Conservation (phyloP, 1,140 invertebrate genomes). For the Amyelois transitella region DNA sequence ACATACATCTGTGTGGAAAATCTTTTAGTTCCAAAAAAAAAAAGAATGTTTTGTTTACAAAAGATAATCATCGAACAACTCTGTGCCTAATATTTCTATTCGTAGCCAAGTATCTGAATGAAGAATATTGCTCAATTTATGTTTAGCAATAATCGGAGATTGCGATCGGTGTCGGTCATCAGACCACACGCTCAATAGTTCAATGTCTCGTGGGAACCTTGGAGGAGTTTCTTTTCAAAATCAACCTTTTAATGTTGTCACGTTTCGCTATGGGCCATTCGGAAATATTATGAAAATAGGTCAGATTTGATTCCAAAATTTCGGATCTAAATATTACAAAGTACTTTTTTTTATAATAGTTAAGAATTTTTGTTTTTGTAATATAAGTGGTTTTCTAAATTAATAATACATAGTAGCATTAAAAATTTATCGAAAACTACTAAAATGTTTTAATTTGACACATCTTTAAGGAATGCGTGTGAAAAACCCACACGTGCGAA, state of each 20-base stretch:
- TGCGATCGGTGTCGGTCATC: slow-evolving; percentile 35
- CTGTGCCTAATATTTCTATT: background rate
- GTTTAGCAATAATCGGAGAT: slow-evolving; percentile 27
- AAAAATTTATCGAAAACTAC: background rate
- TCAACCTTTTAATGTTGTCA: slow-evolving; percentile 12
- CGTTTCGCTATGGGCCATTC: slow-evolving; percentile 5
- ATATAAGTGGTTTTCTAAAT: background rate
- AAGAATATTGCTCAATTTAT: slow-evolving; percentile 17
- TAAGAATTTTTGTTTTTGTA: background rate
- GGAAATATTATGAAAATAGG: background rate
- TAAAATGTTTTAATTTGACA: background rate
- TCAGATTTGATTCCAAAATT: background rate
- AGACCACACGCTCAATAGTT: slow-evolving; percentile 28
- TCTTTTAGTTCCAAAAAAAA: too few relatives aligned
- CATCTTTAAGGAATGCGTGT: slow-evolving; percentile 6
- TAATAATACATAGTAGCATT: background rate
- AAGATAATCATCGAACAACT: too few relatives aligned
- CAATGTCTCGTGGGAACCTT: slow-evolving; percentile 31
- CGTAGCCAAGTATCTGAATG: background rate
- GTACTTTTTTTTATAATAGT: background rate
- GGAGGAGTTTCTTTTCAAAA: slow-evolving; percentile 16
- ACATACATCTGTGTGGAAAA: too few relatives aligned
- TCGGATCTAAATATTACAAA: background rate
- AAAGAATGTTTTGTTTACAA: too few relatives aligned
- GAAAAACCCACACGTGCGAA: slow-evolving; percentile 2